Evolutionary conservation across 1,140 invertebrate genomes (phyloP).

Genomic region (Chironomus striatipennis): DNA sequence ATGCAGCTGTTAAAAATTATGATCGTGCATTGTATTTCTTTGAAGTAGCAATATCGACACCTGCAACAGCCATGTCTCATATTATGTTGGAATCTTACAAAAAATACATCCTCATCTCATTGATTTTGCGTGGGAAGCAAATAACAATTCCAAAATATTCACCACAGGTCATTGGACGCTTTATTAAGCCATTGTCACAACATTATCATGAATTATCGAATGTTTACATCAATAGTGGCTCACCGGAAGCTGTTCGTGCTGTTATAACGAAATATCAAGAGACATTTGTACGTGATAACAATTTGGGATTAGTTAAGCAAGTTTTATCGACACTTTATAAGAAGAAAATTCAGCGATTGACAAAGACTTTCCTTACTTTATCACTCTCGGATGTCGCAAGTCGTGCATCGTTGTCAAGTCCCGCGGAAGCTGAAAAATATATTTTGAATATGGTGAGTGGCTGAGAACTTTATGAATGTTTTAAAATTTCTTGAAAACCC

Average conservation of each 20-base stretch:
- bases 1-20: constrained; percentile 85
- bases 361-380: constrained; percentile 93
- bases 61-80: constrained; percentile 85
- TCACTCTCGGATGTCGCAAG: constrained; percentile 89
- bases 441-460: constrained; percentile 82
- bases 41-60: constrained; percentile 89
- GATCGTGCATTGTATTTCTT: constrained; percentile 89
- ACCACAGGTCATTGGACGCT: constrained; percentile 78
- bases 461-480: too few species aligned
- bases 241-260: constrained; percentile 58
- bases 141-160: constrained; percentile 79
- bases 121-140: constrained; percentile 86
- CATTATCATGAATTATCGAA: constrained; percentile 86
- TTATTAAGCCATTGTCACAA: constrained; percentile 83
- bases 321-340: constrained; percentile 84
- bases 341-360: constrained; percentile 93
- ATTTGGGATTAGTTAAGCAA: constrained; percentile 73
- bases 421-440: constrained; percentile 85
- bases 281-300: constrained; percentile 74
- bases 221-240: constrained; percentile 64
- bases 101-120: constrained; percentile 86
- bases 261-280: constrained; percentile 71
- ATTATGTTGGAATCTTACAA: constrained; percentile 97
- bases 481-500: too few species aligned
- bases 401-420: constrained; percentile 73